These are phyloP conservation scores for Dryocosmus kuriphilus DNA, from an alignment of 2,888 invertebrate genomes.

Conservation along the genomic window DNA sequence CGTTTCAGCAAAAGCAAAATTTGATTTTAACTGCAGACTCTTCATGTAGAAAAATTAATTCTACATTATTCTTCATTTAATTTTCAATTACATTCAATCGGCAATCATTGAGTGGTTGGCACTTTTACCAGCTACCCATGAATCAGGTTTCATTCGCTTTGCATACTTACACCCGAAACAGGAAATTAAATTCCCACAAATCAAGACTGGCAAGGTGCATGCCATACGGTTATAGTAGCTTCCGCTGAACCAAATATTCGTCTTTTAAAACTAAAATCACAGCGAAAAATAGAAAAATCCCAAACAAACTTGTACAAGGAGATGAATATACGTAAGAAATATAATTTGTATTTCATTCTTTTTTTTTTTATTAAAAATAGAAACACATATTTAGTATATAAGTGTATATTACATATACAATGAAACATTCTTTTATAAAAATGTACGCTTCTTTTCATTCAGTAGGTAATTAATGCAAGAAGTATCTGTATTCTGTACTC, in stretches of 20 bases:
- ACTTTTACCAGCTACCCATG: conserved; percentile 50
- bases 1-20: background rate
- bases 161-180: conserved; percentile 68
- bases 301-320: background rate
- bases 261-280: no score
- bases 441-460: background rate
- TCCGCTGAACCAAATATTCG: background rate
- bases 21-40: background rate
- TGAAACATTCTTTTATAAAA: background rate
- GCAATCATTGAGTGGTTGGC: background rate
- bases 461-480: background rate
- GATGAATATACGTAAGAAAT: background rate
- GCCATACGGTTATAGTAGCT: background rate
- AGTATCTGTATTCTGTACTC: background rate
- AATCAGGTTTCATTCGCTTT: conserved; percentile 63
- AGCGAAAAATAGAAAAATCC: no score
- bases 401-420: background rate
- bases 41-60: background rate
- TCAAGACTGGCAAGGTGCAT: conserved; percentile 44
- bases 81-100: conserved; percentile 14
- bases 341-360: background rate
- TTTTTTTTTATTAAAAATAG: conserved; percentile 4
- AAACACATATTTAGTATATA: background rate
- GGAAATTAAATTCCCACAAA: conserved; percentile 70
- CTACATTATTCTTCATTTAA: background rate